These are phyloP conservation scores for Silurus asotus DNA, from an alignment of 2,113 vertebrate genomes.

Conservation along the genomic window DNA sequence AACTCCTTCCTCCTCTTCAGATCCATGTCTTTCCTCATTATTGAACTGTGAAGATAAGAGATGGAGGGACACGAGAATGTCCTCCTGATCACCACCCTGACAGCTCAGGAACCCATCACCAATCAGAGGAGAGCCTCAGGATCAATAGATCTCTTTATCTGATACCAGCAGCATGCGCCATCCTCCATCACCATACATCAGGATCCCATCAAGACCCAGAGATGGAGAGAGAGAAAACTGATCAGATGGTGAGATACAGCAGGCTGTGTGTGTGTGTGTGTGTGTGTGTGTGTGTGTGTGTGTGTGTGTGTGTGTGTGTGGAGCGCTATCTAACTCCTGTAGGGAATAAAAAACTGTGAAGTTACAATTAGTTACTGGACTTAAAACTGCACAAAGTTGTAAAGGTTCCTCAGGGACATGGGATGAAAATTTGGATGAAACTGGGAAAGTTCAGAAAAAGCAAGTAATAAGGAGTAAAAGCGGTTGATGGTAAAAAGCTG, in stretches of 20 bases:
- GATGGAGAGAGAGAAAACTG: not conserved
- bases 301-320: not conserved
- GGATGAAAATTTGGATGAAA: not conserved
- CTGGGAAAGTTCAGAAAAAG: not conserved
- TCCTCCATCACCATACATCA: not conserved
- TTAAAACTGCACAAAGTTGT: not conserved
- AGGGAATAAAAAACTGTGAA: not conserved
- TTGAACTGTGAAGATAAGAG: constrained; percentile 38
- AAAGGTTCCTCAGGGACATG: not conserved
- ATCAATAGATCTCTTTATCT: constrained; percentile 51
- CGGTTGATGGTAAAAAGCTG: not conserved
- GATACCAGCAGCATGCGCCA: not conserved
- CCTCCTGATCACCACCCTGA: constrained; percentile 7
- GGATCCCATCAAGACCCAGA: not conserved
- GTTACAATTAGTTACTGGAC: not conserved
- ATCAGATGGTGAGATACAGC: not conserved
- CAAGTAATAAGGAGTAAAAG: not conserved
- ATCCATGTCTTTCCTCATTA: not conserved
- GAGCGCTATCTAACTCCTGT: not conserved
- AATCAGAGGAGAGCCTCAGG: constrained; percentile 27
- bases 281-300: not conserved
- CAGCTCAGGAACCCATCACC: constrained; percentile 37
- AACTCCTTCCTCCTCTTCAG: not conserved
- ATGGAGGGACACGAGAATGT: not conserved
- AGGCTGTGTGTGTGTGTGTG: not conserved